A percentile compares a stretch with the other conserved stretches of the same genome.
Conservation (phyloP, 37 sponge, comb jelly and placozoan species). For the Geodia barretti region DNA sequence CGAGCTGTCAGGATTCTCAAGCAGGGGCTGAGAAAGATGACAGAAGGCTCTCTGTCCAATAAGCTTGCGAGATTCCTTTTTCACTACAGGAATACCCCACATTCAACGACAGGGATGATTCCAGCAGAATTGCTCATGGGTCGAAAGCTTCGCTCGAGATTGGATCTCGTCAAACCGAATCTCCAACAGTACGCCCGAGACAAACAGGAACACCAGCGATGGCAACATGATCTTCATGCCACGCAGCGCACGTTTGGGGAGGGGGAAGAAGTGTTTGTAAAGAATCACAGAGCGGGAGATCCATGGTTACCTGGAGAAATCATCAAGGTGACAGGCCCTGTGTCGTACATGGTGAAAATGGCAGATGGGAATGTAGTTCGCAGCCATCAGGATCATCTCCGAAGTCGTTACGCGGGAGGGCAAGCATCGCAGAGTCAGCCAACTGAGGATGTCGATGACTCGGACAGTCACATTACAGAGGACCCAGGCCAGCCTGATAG, state of each 20-base stretch:
- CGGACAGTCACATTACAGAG: no score
- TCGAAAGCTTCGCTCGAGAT: constrained; percentile 18
- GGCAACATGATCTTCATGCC: background rate
- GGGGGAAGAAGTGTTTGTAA: constrained; percentile 26
- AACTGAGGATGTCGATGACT: no score
- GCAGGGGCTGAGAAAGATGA: constrained; percentile 31
- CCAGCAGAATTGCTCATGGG: constrained; percentile 52
- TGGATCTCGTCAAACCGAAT: constrained; percentile 42
- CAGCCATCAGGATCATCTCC: constrained; percentile 28
- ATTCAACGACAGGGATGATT: constrained; percentile 26
- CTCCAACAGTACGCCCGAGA: background rate
- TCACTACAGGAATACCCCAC: constrained; percentile 31
- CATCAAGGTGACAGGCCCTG: background rate
- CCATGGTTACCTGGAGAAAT: constrained; percentile 25
- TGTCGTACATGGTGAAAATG: constrained; percentile 8
- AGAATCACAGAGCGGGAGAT: constrained; percentile 9
- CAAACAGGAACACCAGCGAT: constrained; percentile 23
- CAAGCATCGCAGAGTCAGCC: no score
- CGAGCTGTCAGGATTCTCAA: constrained; percentile 34
- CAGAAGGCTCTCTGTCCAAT: background rate
- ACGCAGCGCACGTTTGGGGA: background rate
- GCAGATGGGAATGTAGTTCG: background rate
- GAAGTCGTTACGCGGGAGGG: background rate
- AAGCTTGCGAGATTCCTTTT: constrained; percentile 36
- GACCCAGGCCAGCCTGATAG: no score